Evolutionary conservation across 2,113 vertebrate species (phyloP).

Genomic region (Callipepla squamata): DNA sequence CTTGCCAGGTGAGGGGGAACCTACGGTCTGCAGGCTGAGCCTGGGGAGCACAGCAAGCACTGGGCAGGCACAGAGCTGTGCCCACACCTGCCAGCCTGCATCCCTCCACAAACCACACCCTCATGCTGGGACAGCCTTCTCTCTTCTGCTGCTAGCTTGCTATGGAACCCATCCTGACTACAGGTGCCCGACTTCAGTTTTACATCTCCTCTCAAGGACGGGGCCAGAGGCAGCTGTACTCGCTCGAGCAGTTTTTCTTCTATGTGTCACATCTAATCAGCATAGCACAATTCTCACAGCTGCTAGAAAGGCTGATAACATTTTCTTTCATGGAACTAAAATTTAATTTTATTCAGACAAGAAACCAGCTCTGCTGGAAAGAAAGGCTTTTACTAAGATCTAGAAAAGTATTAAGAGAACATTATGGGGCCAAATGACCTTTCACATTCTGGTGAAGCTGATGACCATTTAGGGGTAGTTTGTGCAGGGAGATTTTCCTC

Average conservation of each 20-base stretch:
- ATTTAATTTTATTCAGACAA: constrained; percentile 62
- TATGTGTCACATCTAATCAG: constrained; percentile 62
- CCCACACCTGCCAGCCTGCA: background rate
- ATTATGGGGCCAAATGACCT: constrained; percentile 39
- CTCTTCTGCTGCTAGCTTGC: background rate
- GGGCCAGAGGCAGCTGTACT: background rate
- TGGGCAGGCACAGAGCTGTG: background rate
- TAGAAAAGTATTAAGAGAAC: constrained; percentile 53
- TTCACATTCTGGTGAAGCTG: constrained; percentile 30
- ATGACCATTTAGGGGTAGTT: constrained; percentile 16
- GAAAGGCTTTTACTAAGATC: constrained; percentile 34
- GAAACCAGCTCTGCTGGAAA: constrained; percentile 52
- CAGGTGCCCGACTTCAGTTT: background rate
- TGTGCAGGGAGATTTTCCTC: background rate
- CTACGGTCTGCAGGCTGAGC: background rate
- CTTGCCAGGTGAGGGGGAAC: too few relatives aligned
- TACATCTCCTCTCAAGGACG: background rate
- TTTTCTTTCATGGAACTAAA: constrained; percentile 71
- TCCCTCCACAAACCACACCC: background rate
- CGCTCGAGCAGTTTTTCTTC: constrained; percentile 53
- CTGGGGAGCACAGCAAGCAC: background rate
- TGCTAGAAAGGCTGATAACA: constrained; percentile 56
- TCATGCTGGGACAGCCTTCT: background rate
- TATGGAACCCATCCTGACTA: background rate
- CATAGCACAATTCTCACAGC: constrained; percentile 55